Base-by-base conservation (phyloP, 2,888 invertebrate species). In the Hirudinaria manillensis region DNA sequence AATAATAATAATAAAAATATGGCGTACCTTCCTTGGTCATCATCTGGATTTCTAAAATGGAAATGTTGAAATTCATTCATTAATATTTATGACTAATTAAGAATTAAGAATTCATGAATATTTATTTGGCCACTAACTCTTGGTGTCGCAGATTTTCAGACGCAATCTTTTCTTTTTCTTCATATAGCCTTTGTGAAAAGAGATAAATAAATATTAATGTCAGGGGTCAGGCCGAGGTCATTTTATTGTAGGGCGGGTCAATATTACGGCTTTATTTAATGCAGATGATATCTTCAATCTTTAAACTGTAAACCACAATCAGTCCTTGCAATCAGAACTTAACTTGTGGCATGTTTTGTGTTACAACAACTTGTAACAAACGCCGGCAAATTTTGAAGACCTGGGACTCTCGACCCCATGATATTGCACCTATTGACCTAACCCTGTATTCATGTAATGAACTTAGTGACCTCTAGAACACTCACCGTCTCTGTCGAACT, bases 401-500 rank as follows among this genome's bases (percentile, higher is more conserved):
- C n/a, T n/a, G n/a, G n/a, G n/a, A n/a, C n/a, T 16, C 24, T 13
- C 27, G 24, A 24, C 66, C 24, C 10, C 66, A 16, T 66, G 24
- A 13, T 24, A 24, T 24, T 66, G 10, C 66, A 66, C 13, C 27
- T 24, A 66, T 66, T 24, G 10, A 66, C n/a, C 66, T 24, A 24
- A 10, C 24, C 66, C 10, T 13, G 13, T 24, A 66, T 24, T 66
- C 13, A 16, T 24, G 16, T 29, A 67, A 6, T 68, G n/a, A 66
- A 32, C 68, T 7, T 32, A 32, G 24, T 32, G 32, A 27, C 34
- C 1, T 32, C 68, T 16, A 53, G 16, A 53, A 4, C 1, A 6
- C 36, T 68, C 32, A 68, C 73, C 73, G 32, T 73, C 73, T 73
- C 36, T 73, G n/a, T 73, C 56, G 36, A 73, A 73, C 65, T 38